These are phyloP conservation scores for Aegithalos caudatus DNA, from an alignment of 2,113 vertebrate genomes.

Conservation along the genomic window DNA sequence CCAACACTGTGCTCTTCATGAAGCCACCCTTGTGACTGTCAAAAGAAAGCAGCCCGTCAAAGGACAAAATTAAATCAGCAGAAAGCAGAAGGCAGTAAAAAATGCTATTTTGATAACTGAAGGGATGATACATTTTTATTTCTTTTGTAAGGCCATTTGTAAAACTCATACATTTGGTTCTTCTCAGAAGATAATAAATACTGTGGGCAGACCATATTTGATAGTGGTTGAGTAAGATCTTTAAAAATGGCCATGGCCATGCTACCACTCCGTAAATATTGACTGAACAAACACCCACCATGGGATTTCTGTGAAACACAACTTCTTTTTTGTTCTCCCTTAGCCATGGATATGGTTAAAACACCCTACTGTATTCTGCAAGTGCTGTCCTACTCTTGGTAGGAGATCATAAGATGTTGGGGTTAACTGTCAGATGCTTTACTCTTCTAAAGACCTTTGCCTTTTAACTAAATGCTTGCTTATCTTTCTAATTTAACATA, in stretches of 20 bases:
- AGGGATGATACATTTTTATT: neutral
- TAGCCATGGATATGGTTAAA: neutral
- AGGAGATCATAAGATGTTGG: constrained; percentile 73
- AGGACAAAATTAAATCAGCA: neutral
- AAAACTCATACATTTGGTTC: neutral
- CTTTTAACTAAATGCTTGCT: constrained; percentile 83
- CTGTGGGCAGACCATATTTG: neutral
- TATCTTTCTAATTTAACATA: constrained; percentile 86
- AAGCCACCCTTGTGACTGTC: neutral
- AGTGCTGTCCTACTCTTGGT: constrained; percentile 34
- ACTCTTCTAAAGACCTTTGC: constrained; percentile 80
- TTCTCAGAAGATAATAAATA: neutral
- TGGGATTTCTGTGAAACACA: neutral
- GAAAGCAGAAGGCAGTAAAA: neutral
- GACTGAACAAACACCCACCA: constrained; percentile 6
- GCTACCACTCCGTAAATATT: neutral
- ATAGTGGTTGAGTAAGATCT: neutral
- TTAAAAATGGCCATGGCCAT: neutral
- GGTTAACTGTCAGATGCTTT: constrained; percentile 79
- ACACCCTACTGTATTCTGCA: neutral
- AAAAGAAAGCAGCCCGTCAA: neutral
- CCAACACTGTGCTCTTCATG: neutral
- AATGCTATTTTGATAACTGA: neutral
- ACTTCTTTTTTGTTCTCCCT: neutral
- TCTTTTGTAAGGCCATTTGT: neutral